A percentile compares a stretch with the other conserved stretches of the same genome.
Evolutionary conservation across 2,797 vertebrate species (phyloP).

Genomic region (Poecilia wingei): DNA sequence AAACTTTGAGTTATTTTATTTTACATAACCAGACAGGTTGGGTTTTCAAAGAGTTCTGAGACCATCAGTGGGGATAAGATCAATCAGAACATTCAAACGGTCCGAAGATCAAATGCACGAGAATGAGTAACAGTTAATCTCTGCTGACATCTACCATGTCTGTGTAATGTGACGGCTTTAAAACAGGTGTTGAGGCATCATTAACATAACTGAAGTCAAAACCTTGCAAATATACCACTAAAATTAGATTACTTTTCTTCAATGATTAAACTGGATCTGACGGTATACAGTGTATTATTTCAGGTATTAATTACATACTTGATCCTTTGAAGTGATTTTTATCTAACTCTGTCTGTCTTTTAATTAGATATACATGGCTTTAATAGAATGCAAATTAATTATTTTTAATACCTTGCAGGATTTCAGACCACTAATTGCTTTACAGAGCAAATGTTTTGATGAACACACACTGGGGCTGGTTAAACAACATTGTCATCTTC

Average conservation of each 20-base stretch:
- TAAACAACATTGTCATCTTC: background rate
- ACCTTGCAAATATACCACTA: background rate
- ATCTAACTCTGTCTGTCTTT: background rate
- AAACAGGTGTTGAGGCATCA: background rate
- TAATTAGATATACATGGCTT: background rate
- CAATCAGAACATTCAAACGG: background rate
- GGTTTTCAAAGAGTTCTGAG: constrained; percentile 1
- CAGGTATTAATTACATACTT: background rate
- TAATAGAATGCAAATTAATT: background rate
- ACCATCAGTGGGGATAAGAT: background rate
- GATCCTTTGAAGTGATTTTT: background rate
- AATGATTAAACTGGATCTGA: background rate
- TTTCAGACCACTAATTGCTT: background rate
- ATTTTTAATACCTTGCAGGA: background rate
- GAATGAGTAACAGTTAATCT: constrained; percentile 3
- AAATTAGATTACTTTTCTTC: background rate
- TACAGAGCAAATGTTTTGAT: background rate
- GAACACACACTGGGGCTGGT: background rate
- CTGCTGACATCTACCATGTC: background rate
- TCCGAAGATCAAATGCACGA: background rate
- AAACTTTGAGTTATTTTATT: constrained; percentile 6
- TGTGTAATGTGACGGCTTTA: background rate
- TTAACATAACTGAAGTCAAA: background rate
- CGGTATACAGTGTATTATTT: background rate
- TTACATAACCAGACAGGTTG: constrained; percentile 5